Base-by-base conservation (phyloP, 1,140 invertebrate genomes). In the Manduca sexta region DNA sequence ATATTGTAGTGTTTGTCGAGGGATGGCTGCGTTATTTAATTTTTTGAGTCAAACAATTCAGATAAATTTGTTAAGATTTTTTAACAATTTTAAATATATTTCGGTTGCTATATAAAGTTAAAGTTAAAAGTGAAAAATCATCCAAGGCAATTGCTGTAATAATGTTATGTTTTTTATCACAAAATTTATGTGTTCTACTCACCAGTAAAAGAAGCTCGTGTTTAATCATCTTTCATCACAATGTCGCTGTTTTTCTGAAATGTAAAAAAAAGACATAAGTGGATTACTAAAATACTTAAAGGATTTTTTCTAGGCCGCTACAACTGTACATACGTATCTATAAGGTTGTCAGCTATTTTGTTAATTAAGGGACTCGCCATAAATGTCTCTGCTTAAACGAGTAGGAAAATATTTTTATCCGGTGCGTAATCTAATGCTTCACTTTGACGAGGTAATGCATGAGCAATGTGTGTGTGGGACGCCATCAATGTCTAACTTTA, bases 141-240 rank as follows among this genome's bases (percentile, higher is more conserved):
- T n/a, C n/a, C n/a, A n/a, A n/a, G n/a, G n/a, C n/a, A n/a, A n/a
- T n/a, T n/a, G n/a, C n/a, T n/a, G n/a, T n/a, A n/a, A n/a, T n/a
- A n/a, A n/a, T n/a, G n/a, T n/a, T n/a, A n/a, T n/a, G n/a, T n/a
- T n/a, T n/a, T n/a, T n/a, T n/a, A n/a, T n/a, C n/a, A n/a, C n/a
- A n/a, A n/a, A n/a, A n/a, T n/a, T n/a, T n/a, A n/a, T n/a, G n/a
- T n/a, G n/a, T n/a, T n/a, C 2, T 46, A 69, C 77, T 70, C 48
- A 81, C 77, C 73, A 81, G 52, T 10, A 78, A 26, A 43, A 81
- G 37, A 34, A 81, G 41, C 42, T 69, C 60, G 54, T 75, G 73
- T 63, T 68, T 78, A 78, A 67, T 59, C 77, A 81, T 81, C 67
- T 71, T 81, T 74, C 73, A 75, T 78, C 62, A 73, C 69, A 71